Conservation (phyloP, 1,140 invertebrate genomes). For the Drosophila pseudoobscura region DNA sequence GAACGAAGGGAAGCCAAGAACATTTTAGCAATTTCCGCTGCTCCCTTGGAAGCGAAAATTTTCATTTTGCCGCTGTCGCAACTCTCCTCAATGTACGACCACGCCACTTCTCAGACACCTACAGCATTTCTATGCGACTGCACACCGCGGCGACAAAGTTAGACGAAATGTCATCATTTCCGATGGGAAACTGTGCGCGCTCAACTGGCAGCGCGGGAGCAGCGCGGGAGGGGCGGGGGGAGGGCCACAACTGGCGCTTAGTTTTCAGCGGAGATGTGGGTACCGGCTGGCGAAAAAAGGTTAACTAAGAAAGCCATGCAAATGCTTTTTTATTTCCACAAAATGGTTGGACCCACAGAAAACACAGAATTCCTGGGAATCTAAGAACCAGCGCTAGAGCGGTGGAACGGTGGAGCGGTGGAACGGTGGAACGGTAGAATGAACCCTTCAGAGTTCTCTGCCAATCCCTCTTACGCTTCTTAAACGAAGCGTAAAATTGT, state of each 20-base stretch:
- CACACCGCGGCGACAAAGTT: conserved; percentile 74
- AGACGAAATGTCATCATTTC: conserved; percentile 83
- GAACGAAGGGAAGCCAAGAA: conserved; percentile 25
- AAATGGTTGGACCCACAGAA: conserved; percentile 36
- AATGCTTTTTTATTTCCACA: conserved; percentile 62
- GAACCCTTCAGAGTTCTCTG: conserved; percentile 16
- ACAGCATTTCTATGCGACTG: conserved; percentile 72
- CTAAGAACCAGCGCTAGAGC: conserved; percentile 26
- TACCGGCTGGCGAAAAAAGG: conserved; percentile 52
- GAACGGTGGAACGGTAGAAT: background rate
- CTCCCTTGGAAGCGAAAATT: conserved; percentile 58
- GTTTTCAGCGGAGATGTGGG: conserved; percentile 42
- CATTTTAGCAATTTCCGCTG: conserved; percentile 74
- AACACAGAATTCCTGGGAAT: conserved; percentile 32
- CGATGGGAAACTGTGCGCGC: conserved; percentile 70
- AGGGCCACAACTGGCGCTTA: conserved; percentile 31
- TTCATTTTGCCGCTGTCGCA: conserved; percentile 65
- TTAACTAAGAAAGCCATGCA: conserved; percentile 72
- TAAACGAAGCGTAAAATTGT: conserved; percentile 82
- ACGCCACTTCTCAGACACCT: conserved; percentile 70
- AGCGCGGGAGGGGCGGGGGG: conserved; percentile 2
- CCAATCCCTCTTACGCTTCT: conserved; percentile 59
- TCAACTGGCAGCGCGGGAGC: conserved; percentile 48
- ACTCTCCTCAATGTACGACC: conserved; percentile 12
- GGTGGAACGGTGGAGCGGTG: background rate